Evolutionary conservation across 2,113 vertebrate genomes (phyloP).

Genomic region (Petroica traversi): DNA sequence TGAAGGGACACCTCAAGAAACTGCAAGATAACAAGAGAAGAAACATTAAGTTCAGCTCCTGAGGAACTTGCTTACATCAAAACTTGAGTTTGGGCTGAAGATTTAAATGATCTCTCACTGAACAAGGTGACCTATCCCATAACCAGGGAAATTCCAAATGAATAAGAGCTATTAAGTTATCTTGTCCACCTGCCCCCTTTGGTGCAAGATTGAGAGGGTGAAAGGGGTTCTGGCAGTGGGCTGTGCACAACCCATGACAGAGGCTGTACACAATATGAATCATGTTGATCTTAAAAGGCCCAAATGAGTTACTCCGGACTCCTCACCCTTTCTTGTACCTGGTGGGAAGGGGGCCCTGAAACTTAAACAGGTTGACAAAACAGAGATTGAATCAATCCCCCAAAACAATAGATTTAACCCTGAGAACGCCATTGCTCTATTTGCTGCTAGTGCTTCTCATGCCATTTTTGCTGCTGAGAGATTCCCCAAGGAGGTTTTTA

Average conservation of each 20-base stretch:
- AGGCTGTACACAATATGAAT: conserved; percentile 8
- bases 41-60: background rate
- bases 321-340: background rate
- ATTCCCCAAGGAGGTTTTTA: conserved; percentile 33
- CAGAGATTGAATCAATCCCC: conserved; percentile 31
- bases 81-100: background rate
- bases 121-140: conserved; percentile 14
- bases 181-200: conserved; percentile 21
- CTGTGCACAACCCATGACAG: background rate
- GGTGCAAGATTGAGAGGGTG: background rate
- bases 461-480: background rate
- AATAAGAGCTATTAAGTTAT: conserved; percentile 25
- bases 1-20: background rate
- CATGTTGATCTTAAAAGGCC: background rate
- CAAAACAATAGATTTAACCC: conserved; percentile 48
- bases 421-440: background rate
- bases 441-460: background rate
- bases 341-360: background rate
- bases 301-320: background rate
- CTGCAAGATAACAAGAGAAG: background rate
- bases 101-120: background rate
- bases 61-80: background rate
- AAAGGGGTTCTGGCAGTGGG: background rate
- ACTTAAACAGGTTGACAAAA: background rate
- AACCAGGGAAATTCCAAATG: conserved; percentile 38